phyloP scores from a whole-genome alignment of 1,140 invertebrate genomes.

The Goniozus legneri region DNA sequence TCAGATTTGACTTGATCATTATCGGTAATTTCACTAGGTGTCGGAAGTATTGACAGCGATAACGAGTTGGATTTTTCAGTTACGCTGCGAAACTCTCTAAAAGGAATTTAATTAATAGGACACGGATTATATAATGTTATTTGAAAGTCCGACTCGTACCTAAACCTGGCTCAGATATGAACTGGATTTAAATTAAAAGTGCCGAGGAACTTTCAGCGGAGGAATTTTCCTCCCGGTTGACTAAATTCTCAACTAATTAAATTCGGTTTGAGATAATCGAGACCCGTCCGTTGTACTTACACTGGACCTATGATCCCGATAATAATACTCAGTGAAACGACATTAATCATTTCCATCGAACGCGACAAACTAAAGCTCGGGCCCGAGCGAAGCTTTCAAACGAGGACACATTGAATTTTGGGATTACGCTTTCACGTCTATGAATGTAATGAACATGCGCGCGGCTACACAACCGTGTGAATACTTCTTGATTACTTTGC shows the following conservation, averaged over 20 bases:
- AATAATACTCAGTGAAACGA: no score
- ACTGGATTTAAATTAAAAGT: conserved; percentile 48
- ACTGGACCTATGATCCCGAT: conserved; percentile 6
- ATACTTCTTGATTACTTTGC: neutral
- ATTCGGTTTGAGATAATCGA: conserved; percentile 21
- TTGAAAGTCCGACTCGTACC: conserved; percentile 20
- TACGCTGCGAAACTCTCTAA: conserved; percentile 35
- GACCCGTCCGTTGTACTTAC: no score
- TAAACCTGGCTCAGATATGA: conserved; percentile 36
- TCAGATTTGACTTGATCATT: no score
- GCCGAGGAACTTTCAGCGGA: conserved; percentile 37
- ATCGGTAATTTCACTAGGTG: no score
- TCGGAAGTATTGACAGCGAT: no score
- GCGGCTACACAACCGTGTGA: neutral
- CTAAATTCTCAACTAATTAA: conserved; percentile 41
- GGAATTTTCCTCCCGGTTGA: conserved; percentile 24
- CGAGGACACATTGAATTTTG: neutral
- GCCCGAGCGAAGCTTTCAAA: no score
- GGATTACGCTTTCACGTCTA: neutral
- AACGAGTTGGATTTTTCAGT: no score
- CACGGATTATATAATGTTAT: conserved; percentile 46
- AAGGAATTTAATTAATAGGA: conserved; percentile 50
- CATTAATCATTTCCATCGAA: no score
- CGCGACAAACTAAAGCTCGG: no score
- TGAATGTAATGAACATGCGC: neutral